Percentiles rank a stretch among this genome's conserved stretches.
phyloP scores from a whole-genome alignment of 2,797 vertebrate species.

The Melanotaenia pygmaea region DNA sequence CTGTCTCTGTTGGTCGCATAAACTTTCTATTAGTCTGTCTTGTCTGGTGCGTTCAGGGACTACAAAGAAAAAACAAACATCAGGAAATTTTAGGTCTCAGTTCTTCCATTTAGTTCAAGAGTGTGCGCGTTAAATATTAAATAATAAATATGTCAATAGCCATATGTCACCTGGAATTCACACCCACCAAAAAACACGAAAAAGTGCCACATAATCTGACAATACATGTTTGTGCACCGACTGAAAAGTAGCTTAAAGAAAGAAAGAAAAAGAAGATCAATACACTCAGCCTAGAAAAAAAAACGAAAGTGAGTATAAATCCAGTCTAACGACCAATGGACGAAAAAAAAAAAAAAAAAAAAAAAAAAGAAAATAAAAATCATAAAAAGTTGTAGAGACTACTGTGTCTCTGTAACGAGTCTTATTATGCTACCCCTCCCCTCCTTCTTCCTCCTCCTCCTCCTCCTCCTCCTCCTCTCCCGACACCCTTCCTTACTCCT shows the following conservation, averaged over 20 bases:
- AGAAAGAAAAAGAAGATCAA: background rate
- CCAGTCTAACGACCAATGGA: constrained; percentile 38
- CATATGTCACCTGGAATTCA: background rate
- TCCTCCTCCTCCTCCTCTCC: constrained; percentile 39
- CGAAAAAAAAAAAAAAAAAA: constrained; percentile 25
- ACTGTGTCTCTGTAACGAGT: constrained; percentile 84
- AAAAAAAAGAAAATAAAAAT: background rate
- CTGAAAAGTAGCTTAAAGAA: background rate
- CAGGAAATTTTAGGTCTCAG: too few species aligned
- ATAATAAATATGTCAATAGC: background rate
- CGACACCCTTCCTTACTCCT: constrained; percentile 83
- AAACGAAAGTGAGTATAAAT: background rate
- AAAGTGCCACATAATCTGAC: background rate
- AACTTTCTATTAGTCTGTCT: constrained; percentile 55
- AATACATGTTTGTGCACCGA: background rate
- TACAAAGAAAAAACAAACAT: constrained; percentile 27
- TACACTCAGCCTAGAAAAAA: background rate
- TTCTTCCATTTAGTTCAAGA: background rate
- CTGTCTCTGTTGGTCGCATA: constrained; percentile 34
- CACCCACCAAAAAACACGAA: background rate
- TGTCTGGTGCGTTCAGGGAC: constrained; percentile 54
- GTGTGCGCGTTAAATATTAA: background rate
- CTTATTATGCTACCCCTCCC: constrained; percentile 79
- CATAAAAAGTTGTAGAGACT: constrained; percentile 73
- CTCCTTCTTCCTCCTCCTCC: constrained; percentile 9